Evolutionary conservation across 2,888 invertebrate genomes (phyloP), one percentile per base, ranked within the genome.

Genomic region (Diarsia dahlii): DNA sequence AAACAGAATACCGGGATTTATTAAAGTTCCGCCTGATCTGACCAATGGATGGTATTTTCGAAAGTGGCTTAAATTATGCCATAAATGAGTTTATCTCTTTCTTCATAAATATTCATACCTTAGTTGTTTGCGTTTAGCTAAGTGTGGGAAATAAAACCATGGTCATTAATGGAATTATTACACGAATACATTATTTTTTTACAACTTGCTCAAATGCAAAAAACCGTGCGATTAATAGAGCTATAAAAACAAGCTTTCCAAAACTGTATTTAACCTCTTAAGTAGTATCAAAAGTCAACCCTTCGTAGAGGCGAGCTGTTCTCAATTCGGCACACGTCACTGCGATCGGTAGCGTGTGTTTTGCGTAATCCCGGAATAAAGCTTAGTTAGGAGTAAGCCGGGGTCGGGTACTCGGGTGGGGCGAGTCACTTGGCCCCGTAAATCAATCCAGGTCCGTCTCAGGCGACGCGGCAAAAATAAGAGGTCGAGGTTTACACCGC

Each of bases 311-410:
- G 82, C 84, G 81, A 85, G 82, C 83, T 91, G 91, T 92, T 93
- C 91, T 90, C 93, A 90, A 93, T 93, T 93, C 93, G 87, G 88
- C 93, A 93, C 93, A 93, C 93, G 94, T 94, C 94, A 94, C 91
- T 89, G 90, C 87, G 90, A 89, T 89, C 89, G 89, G 90, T 88
- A 93, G 92, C 93, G 92, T 93, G 92, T 94, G 93, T 94, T 95
- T 95, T 94, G 94, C 94, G 93, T 95, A 95, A 95, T 93, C 94
- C 91, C 87, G 81, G 91, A 91, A 91, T 92, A 92, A 92, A 92
- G 94, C 94, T 95, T 95, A 95, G 94, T 93, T 93, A 92, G 92
- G 91, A 91, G 91, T 94, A 94, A 95, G 94, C 94, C 90, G 92
- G 93, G 93, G 91, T 91, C 90, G 92, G 92, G 90, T 90, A 87